Conservation (phyloP, 2,888 invertebrate species). For the Lydus trimaculatus region DNA sequence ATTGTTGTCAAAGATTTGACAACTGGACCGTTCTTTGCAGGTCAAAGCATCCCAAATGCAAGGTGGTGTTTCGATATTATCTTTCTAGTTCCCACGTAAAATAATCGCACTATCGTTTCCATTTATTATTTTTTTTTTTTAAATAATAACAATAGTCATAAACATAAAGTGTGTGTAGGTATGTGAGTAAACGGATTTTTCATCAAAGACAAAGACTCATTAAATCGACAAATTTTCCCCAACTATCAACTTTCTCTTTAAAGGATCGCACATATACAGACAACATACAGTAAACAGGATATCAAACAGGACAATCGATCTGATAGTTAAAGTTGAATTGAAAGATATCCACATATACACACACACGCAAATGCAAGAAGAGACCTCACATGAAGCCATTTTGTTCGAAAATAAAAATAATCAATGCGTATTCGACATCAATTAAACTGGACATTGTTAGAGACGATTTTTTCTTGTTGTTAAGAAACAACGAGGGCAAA, state of each 20-base stretch:
- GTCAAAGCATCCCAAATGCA: slow-evolving; percentile 34
- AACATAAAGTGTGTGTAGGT: background rate
- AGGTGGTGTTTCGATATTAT: slow-evolving; percentile 38
- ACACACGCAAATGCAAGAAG: slow-evolving; percentile 14
- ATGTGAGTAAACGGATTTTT: background rate
- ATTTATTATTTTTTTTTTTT: too few species aligned
- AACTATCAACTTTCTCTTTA: slow-evolving; percentile 2
- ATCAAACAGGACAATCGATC: slow-evolving; percentile 8
- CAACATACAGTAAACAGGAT: background rate
- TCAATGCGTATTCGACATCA: slow-evolving; percentile 40
- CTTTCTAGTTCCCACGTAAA: slow-evolving; percentile 37
- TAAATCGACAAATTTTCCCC: slow-evolving; percentile 2
- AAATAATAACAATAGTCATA: background rate
- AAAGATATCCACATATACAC: background rate
- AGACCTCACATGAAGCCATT: slow-evolving; percentile 41
- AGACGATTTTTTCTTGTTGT: slow-evolving; percentile 21
- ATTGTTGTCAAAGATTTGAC: slow-evolving; percentile 38
- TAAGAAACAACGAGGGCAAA: slow-evolving; percentile 26
- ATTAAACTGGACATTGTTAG: slow-evolving; percentile 50
- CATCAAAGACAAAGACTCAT: background rate
- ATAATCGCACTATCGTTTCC: slow-evolving; percentile 31
- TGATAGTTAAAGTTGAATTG: background rate
- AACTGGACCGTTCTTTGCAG: slow-evolving; percentile 34
- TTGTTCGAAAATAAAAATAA: slow-evolving; percentile 38
- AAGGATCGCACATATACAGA: background rate